phyloP scores from a whole-genome alignment of 2,888 invertebrate genomes.

The Zygogramma bicolorata region DNA sequence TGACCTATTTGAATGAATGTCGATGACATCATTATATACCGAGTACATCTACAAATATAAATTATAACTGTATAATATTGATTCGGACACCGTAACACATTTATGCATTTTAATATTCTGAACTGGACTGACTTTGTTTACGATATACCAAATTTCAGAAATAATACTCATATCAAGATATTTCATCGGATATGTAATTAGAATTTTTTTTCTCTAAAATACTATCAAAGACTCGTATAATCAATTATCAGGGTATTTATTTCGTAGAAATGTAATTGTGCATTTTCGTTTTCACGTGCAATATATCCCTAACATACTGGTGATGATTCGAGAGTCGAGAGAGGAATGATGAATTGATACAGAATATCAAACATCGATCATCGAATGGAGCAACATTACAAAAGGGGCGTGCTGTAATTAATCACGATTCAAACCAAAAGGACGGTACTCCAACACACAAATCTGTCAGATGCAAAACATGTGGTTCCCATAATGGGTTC shows the following conservation, averaged over 20 bases:
- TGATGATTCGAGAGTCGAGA: background rate
- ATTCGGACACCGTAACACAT: too few species aligned
- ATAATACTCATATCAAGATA: too few species aligned
- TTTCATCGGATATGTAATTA: too few species aligned
- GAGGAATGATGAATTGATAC: slow-evolving; percentile 51
- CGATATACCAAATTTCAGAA: too few species aligned
- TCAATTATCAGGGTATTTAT: background rate
- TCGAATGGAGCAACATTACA: slow-evolving; percentile 41
- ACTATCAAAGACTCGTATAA: background rate
- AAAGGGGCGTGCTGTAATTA: slow-evolving; percentile 48
- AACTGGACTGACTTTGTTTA: too few species aligned
- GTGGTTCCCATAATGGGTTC: slow-evolving; percentile 59
- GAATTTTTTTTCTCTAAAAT: background rate
- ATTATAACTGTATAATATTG: too few species aligned
- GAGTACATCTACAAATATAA: too few species aligned
- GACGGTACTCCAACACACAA: slow-evolving; percentile 48
- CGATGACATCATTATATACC: too few species aligned
- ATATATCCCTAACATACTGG: background rate
- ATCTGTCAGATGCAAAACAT: slow-evolving; percentile 59
- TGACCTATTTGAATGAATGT: too few species aligned
- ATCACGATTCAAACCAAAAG: slow-evolving; percentile 40
- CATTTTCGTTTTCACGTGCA: background rate
- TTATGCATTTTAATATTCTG: too few species aligned
- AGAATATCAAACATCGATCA: slow-evolving; percentile 52
- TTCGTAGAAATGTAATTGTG: background rate